Percentiles rank a stretch among this genome's conserved stretches.
Evolutionary conservation across 2,888 invertebrate species (phyloP).

Genomic region (Rhagium mordax): DNA sequence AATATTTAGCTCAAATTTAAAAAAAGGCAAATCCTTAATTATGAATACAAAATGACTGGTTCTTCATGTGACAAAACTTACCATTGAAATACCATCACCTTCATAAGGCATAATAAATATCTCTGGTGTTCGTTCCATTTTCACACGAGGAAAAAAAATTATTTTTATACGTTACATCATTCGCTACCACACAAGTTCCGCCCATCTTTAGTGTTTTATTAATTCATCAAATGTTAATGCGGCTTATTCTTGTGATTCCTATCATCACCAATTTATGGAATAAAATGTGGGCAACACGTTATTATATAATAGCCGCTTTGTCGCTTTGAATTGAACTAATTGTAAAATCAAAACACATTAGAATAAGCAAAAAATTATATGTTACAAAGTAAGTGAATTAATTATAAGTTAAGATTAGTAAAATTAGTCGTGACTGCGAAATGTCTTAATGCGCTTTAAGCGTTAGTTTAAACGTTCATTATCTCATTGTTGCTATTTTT

Average conservation of each 20-base stretch:
- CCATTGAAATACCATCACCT: neutral
- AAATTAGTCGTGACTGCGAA: neutral
- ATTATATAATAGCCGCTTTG: neutral
- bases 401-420: neutral
- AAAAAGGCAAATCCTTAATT: too few relatives aligned
- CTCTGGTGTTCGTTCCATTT: neutral
- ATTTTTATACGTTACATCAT: constrained; percentile 8
- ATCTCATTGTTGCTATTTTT: neutral
- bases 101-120: neutral
- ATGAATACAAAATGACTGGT: too few relatives aligned
- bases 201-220: neutral
- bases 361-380: neutral
- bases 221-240: constrained; percentile 5
- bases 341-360: neutral
- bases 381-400: neutral
- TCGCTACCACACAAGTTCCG: neutral
- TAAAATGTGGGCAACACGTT: neutral
- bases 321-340: neutral
- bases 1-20: too few relatives aligned
- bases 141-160: neutral
- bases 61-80: too few relatives aligned
- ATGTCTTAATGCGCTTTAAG: neutral
- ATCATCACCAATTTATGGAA: constrained; percentile 9
- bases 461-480: neutral
- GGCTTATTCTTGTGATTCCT: constrained; percentile 1